phyloP scores from a whole-genome alignment of 2,888 invertebrate species.

The Lycia hirtaria region DNA sequence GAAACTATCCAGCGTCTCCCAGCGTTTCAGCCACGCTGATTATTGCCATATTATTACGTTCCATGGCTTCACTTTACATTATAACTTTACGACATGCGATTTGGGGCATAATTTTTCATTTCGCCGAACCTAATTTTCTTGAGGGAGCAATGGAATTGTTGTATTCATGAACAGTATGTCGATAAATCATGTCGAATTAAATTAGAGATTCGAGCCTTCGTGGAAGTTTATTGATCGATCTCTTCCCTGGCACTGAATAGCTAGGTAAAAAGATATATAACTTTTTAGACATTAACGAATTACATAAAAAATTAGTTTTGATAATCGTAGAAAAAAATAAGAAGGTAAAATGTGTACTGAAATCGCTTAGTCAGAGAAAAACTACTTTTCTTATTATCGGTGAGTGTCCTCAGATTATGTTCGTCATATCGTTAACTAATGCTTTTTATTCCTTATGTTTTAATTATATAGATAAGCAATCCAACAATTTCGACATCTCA shows the following conservation, averaged over 20 bases:
- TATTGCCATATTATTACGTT: conserved; percentile 33
- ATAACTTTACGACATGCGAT: conserved; percentile 41
- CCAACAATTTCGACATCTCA: no score
- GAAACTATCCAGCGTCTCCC: conserved; percentile 6
- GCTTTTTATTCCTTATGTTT: no score
- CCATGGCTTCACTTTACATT: conserved; percentile 33
- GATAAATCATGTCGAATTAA: conserved; percentile 42
- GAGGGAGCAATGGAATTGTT: conserved; percentile 34
- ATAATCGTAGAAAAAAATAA: no score
- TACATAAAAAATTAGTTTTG: no score
- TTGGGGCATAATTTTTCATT: conserved; percentile 41
- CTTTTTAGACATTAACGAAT: not conserved
- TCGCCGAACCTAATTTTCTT: conserved; percentile 40
- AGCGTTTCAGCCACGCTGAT: conserved; percentile 18
- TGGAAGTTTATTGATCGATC: conserved; percentile 10
- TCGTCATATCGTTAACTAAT: no score
- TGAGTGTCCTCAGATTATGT: no score
- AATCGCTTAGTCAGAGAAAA: no score
- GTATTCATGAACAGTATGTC: conserved; percentile 39
- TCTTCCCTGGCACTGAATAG: conserved; percentile 1
- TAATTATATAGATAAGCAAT: no score
- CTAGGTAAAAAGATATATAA: not conserved
- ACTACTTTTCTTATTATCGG: no score
- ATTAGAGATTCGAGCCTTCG: conserved; percentile 31
- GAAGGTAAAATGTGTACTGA: no score